phyloP scores from a whole-genome alignment of 2,888 invertebrate genomes.

The Argyra leucocephala region DNA sequence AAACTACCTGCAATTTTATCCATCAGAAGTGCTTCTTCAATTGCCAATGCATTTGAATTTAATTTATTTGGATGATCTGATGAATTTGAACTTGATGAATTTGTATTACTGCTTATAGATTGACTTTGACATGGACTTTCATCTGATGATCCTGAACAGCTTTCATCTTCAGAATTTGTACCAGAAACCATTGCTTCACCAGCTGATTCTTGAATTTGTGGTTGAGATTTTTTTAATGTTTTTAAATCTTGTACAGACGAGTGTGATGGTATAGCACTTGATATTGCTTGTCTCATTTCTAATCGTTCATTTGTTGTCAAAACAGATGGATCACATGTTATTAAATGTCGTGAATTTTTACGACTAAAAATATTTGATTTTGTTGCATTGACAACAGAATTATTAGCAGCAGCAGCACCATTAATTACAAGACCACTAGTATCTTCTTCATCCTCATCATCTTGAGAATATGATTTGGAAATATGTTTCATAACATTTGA shows the following conservation, averaged over 20 bases:
- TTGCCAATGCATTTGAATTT: constrained; percentile 18
- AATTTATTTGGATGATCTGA: constrained; percentile 29
- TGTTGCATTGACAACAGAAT: not conserved
- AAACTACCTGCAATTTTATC: constrained; percentile 35
- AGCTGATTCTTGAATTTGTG: constrained; percentile 53
- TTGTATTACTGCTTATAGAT: constrained; percentile 39
- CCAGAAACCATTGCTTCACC: constrained; percentile 60
- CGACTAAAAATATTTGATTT: constrained; percentile 17
- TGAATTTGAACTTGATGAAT: constrained; percentile 40
- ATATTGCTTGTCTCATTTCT: constrained; percentile 28
- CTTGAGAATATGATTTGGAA: constrained; percentile 7
- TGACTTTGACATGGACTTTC: constrained; percentile 43
- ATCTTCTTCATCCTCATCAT: not conserved
- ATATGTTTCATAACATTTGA: constrained; percentile 5
- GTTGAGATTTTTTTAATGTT: constrained; percentile 37
- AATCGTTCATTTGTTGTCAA: constrained; percentile 31
- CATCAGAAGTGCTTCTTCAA: constrained; percentile 37
- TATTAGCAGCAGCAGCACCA: constrained; percentile 5
- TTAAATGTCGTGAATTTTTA: constrained; percentile 30
- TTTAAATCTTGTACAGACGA: constrained; percentile 36
- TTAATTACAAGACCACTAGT: not conserved
- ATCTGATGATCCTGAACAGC: constrained; percentile 46
- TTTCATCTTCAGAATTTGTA: constrained; percentile 52
- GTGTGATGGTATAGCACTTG: constrained; percentile 28
- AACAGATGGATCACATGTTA: constrained; percentile 37